phyloP scores from a whole-genome alignment of 2,797 vertebrate species.

The Lerista edwardsae region DNA sequence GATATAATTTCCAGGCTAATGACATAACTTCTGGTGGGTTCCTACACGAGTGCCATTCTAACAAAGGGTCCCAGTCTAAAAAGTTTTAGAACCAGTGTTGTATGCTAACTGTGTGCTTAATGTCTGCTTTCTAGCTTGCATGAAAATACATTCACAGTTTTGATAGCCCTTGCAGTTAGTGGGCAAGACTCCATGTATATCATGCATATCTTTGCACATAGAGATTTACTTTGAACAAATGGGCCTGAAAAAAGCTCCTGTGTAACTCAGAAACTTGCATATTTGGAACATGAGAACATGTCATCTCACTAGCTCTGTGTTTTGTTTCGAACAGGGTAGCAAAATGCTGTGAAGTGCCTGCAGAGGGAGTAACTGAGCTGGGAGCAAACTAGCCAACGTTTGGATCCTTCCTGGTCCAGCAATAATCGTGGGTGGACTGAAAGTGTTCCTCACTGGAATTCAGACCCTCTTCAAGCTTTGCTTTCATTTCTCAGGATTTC shows the following conservation, averaged over 20 bases:
- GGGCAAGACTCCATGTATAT: neutral
- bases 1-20: too few relatives aligned
- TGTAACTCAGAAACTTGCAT: neutral
- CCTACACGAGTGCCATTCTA: too few relatives aligned
- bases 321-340: slow-evolving; percentile 13
- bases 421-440: neutral
- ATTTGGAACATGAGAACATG: neutral
- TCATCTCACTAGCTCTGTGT: neutral
- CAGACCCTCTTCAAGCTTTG: neutral
- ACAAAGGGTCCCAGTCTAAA: too few relatives aligned
- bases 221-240: neutral
- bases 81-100: too few relatives aligned
- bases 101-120: too few relatives aligned
- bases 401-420: neutral
- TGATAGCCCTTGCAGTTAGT: neutral
- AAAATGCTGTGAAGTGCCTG: neutral
- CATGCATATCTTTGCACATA: neutral
- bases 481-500: neutral
- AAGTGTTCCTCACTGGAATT: rapidly evolving
- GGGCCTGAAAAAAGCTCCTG: neutral
- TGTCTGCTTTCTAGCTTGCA: neutral
- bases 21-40: too few relatives aligned
- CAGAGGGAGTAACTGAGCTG: slow-evolving; percentile 46
- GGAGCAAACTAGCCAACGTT: neutral
- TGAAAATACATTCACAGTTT: neutral